These are phyloP conservation scores for Nannoperca australis DNA, from an alignment of 2,797 vertebrate species.

Conservation along the genomic window DNA sequence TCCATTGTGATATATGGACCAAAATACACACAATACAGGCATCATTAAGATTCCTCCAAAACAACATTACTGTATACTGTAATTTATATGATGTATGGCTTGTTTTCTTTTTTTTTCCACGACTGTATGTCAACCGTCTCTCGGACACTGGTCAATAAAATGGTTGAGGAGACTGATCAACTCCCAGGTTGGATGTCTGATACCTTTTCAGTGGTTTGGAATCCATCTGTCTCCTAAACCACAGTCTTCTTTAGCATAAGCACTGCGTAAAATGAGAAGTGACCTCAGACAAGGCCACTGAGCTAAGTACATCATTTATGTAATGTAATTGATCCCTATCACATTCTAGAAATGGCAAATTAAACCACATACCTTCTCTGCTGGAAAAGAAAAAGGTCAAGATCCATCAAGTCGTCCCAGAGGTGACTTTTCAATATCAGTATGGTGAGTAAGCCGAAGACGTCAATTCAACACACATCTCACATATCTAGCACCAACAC, in stretches of 20 bases:
- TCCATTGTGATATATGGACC: background rate
- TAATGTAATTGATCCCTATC: slow-evolving; percentile 74
- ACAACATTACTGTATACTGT: background rate
- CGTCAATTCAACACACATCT: background rate
- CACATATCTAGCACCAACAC: background rate
- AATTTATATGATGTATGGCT: background rate
- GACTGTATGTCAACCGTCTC: slow-evolving; percentile 18
- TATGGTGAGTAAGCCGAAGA: background rate
- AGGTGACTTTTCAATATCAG: slow-evolving; percentile 48
- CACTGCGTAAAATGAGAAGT: slow-evolving; percentile 72
- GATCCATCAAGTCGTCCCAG: slow-evolving; percentile 3
- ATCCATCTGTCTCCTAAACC: slow-evolving; percentile 59
- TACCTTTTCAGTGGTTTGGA: slow-evolving; percentile 56
- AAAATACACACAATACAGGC: background rate
- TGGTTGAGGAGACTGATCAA: slow-evolving; percentile 45
- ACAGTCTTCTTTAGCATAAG: slow-evolving; percentile 62
- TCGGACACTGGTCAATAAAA: slow-evolving; percentile 41
- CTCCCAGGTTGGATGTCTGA: slow-evolving; percentile 50
- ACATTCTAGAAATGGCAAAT: slow-evolving; percentile 62
- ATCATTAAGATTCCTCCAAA: background rate
- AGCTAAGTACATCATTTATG: slow-evolving; percentile 73
- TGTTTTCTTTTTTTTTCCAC: slow-evolving; percentile 20
- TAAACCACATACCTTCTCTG: slow-evolving; percentile 60
- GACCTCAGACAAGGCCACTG: slow-evolving; percentile 72
- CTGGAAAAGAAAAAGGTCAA: slow-evolving; percentile 64